Evolutionary conservation across 1,140 invertebrate species (phyloP).

Genomic region (Vollenhovia emeryi): DNA sequence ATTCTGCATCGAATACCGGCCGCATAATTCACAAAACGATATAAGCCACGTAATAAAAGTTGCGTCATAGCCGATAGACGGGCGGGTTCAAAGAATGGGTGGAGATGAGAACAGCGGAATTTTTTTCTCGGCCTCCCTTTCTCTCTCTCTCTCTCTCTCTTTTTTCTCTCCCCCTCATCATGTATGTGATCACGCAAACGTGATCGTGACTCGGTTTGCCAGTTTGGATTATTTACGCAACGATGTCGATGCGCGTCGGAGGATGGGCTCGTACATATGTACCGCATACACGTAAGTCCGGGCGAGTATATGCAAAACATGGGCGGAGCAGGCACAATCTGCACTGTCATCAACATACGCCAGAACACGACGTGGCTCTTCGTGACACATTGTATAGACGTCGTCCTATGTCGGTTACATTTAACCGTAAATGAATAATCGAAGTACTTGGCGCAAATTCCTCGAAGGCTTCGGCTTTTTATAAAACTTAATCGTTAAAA

Average conservation of each 20-base stretch:
- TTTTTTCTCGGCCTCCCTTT: conserved; percentile 4
- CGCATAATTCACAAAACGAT: conserved; percentile 58
- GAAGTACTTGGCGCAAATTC: conserved; percentile 20
- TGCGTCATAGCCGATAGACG: conserved; percentile 46
- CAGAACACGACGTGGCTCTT: conserved; percentile 68
- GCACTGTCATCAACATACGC: conserved; percentile 80
- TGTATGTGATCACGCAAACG: conserved; percentile 9
- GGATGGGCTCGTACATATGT: conserved; percentile 57
- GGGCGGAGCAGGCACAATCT: conserved; percentile 79
- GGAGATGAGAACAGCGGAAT: conserved; percentile 41
- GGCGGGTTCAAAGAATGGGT: conserved; percentile 41
- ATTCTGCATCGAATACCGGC: conserved; percentile 52
- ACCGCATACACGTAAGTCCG: conserved; percentile 67
- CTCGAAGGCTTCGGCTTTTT: not conserved
- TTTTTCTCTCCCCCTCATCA: not conserved
- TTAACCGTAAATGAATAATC: conserved; percentile 39
- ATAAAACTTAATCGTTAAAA: not conserved
- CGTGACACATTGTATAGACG: conserved; percentile 73
- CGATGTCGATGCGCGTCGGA: conserved; percentile 60
- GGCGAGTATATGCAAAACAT: conserved; percentile 77
- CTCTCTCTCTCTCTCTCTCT: not conserved
- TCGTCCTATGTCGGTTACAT: conserved; percentile 49
- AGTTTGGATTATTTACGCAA: conserved; percentile 70
- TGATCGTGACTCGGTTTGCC: conserved; percentile 37
- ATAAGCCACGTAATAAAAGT: conserved; percentile 56